Evolutionary conservation across 2,113 vertebrate species (phyloP).

Genomic region (Alosa alosa): DNA sequence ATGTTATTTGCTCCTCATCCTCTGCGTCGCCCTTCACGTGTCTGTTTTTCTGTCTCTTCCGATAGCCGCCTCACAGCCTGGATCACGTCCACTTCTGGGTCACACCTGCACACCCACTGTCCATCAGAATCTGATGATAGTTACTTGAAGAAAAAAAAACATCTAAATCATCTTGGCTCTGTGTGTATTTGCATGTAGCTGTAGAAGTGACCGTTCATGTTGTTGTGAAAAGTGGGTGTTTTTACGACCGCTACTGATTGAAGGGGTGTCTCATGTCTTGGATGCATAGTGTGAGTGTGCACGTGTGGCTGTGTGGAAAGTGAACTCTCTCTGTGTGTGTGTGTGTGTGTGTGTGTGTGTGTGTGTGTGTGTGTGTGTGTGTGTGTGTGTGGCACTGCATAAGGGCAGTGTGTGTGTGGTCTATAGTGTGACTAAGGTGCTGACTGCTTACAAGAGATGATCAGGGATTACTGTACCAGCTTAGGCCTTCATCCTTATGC

Average conservation of each 20-base stretch:
- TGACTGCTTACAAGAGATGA: slow-evolving; percentile 19
- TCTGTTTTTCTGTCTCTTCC: too few species aligned
- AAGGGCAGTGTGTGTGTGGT: slow-evolving; percentile 9
- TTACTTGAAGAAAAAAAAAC: background rate
- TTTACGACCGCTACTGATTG: background rate
- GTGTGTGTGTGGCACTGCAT: background rate
- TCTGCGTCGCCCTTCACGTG: background rate
- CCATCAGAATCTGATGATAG: too few species aligned
- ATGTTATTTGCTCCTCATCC: background rate
- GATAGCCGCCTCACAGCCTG: too few species aligned
- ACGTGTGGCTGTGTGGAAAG: background rate
- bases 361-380: background rate
- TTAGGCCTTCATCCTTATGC: slow-evolving; percentile 13
- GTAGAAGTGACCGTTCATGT: background rate
- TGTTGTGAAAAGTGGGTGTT: too few species aligned
- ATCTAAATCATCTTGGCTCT: background rate
- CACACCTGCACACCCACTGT: background rate
- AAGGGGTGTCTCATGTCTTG: background rate
- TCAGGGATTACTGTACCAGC: slow-evolving; percentile 13
- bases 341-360: background rate
- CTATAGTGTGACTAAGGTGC: slow-evolving; percentile 13
- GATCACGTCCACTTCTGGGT: too few species aligned
- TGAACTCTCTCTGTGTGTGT: background rate
- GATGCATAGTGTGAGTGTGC: background rate
- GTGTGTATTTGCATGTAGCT: background rate